Conservation (phyloP, 2,113 vertebrate species). For the Miniopterus natalensis region DNA sequence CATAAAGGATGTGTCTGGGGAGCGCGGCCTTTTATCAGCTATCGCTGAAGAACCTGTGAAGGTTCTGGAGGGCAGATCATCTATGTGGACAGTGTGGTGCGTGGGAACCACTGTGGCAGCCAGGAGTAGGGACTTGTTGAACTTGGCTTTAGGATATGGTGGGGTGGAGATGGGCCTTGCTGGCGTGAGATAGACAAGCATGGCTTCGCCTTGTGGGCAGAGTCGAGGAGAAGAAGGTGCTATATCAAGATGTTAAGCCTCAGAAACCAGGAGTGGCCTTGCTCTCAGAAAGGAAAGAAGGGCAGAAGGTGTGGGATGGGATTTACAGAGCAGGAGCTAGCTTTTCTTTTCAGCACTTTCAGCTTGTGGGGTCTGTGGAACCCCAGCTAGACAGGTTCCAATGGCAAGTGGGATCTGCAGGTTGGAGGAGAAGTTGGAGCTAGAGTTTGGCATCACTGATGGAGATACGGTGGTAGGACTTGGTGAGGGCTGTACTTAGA, state of each 20-base stretch:
- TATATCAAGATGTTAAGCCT: neutral
- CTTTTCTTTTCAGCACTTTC: neutral
- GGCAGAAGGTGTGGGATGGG: neutral
- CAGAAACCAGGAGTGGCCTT: neutral
- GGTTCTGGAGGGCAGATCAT: neutral
- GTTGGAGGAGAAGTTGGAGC: neutral
- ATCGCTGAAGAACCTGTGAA: neutral
- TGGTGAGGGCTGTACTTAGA: neutral
- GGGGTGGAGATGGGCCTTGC: neutral
- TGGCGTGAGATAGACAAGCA: neutral
- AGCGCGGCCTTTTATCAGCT: neutral
- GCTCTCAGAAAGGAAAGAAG: neutral
- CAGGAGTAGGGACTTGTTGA: neutral
- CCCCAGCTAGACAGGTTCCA: neutral
- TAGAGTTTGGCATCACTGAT: neutral
- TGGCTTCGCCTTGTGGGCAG: neutral
- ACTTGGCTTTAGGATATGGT: neutral
- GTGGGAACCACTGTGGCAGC: neutral
- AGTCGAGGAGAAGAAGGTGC: neutral
- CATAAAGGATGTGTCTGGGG: neutral
- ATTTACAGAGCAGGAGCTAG: neutral
- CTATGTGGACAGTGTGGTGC: neutral
- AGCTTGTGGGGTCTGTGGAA: neutral
- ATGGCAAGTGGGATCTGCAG: neutral
- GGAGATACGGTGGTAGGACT: neutral